These are phyloP conservation scores for Drosophila teissieri DNA, from an alignment of 1,140 invertebrate species.

Conservation along the genomic window DNA sequence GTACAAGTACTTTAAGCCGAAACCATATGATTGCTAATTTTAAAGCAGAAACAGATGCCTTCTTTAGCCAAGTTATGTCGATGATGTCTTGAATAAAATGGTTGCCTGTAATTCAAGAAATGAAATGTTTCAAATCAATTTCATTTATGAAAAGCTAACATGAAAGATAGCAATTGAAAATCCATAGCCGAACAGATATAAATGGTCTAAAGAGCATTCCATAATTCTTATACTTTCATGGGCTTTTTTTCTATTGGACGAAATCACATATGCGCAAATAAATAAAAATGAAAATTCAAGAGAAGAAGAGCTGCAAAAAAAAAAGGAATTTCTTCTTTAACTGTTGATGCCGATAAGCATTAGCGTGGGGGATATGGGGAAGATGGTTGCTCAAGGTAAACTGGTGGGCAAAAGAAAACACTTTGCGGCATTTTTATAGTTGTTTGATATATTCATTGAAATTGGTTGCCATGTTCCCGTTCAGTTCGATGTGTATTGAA, in stretches of 20 bases:
- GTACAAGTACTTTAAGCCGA: background rate
- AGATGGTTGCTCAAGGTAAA: constrained; percentile 59
- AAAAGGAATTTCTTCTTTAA: constrained; percentile 64
- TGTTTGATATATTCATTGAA: constrained; percentile 82
- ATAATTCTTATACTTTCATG: background rate
- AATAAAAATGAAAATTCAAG: constrained; percentile 82
- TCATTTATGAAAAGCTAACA: no score
- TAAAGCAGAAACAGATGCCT: no score
- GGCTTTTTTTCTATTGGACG: constrained; percentile 16
- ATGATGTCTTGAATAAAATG: no score
- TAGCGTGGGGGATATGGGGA: constrained; percentile 22
- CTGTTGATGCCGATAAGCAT: constrained; percentile 74
- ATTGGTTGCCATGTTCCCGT: constrained; percentile 57
- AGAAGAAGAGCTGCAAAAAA: constrained; percentile 55
- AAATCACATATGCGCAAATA: constrained; percentile 82
- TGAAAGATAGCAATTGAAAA: no score
- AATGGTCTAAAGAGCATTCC: background rate
- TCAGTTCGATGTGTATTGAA: constrained; percentile 70
- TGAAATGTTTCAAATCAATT: no score
- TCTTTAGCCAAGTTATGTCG: no score
- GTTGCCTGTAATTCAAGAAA: no score
- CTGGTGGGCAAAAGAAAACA: constrained; percentile 63
- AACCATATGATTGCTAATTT: no score
- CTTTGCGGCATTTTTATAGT: constrained; percentile 83
- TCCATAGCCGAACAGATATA: background rate